Evolutionary conservation across 2,113 vertebrate genomes (phyloP).

Genomic region (Indri indri): DNA sequence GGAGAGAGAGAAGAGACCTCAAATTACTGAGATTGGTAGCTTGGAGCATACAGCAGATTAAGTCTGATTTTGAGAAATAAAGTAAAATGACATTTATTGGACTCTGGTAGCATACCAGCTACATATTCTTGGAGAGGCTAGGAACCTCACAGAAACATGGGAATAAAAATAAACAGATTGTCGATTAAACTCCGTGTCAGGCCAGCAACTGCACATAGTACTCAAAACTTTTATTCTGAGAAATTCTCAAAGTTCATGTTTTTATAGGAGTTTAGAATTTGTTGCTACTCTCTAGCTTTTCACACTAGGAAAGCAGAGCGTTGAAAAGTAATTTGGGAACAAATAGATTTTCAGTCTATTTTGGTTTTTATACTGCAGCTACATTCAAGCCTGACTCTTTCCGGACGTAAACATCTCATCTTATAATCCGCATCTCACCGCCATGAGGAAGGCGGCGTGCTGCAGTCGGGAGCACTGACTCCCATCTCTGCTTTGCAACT

Average conservation of each 20-base stretch:
- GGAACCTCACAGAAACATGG: background rate
- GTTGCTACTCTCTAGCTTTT: background rate
- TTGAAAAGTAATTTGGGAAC: background rate
- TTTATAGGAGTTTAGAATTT: background rate
- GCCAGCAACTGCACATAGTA: background rate
- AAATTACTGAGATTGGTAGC: background rate
- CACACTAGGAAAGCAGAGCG: background rate
- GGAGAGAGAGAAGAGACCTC: background rate
- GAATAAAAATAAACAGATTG: constrained; percentile 37
- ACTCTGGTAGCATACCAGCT: background rate
- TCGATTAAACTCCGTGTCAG: constrained; percentile 7
- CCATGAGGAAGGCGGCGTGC: no score
- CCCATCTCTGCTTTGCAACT: background rate
- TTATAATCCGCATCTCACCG: accelerated
- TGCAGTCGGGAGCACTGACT: background rate
- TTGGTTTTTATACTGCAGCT: background rate
- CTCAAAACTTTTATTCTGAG: background rate
- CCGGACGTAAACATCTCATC: background rate
- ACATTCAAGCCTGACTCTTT: background rate
- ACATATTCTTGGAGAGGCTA: background rate
- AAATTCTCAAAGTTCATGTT: background rate
- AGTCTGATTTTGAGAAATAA: constrained; percentile 53
- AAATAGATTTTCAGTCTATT: background rate
- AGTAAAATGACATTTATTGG: constrained; percentile 1
- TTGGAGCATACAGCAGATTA: background rate